Base-by-base conservation (phyloP, 2,113 vertebrate species). In the Tiliqua scincoides region DNA sequence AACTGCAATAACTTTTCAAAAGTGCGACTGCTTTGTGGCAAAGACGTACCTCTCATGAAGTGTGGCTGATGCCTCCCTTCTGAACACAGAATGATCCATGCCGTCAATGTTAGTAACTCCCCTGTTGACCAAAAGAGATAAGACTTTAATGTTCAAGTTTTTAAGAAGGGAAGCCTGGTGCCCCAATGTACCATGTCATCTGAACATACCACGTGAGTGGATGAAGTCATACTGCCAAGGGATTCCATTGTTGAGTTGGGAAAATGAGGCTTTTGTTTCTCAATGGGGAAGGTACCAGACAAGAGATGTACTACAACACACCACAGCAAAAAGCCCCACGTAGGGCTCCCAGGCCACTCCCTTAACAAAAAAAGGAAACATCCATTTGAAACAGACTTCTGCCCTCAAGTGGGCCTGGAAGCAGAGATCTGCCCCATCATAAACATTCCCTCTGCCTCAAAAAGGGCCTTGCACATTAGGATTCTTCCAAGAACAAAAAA, bases 81-180 rank as follows among this genome's bases (percentile, higher is more conserved):
- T 95, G 95, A 97, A 96, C 74, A 97, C 92, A 96, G 97, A 97
- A 95, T 95, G 96, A 95, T 98, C 98, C 98, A 98, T 97, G 93
- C 95, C 93, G 85, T 96, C 95, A 85, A 94, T 94, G 75, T 92
- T 93, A 94, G 95, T 85, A 95, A 93, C 96, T 94, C 93, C 96
- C 95, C 91, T 96, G 94, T 88, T 92, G 92, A 94, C 52, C 88
- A 90, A 93, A 93, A 59, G 88, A 93, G 40, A 79, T 83, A 89
- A 91, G 89, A 91, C 70, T 87, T 54, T 90, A 83, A 84, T 2
- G 5, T 83, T 54, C 85, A 82, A 86, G 9, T 75, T 17, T 79
- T 30, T 25, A 30, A 27, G 43, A 52, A 3, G 79, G 32, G 3
- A 80, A 83, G 21, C 43, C 23, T 30, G 77, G 78, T 81, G 79